These are phyloP conservation scores for Leptodactylus fallax DNA, from an alignment of 2,797 vertebrate species.

Conservation along the genomic window DNA sequence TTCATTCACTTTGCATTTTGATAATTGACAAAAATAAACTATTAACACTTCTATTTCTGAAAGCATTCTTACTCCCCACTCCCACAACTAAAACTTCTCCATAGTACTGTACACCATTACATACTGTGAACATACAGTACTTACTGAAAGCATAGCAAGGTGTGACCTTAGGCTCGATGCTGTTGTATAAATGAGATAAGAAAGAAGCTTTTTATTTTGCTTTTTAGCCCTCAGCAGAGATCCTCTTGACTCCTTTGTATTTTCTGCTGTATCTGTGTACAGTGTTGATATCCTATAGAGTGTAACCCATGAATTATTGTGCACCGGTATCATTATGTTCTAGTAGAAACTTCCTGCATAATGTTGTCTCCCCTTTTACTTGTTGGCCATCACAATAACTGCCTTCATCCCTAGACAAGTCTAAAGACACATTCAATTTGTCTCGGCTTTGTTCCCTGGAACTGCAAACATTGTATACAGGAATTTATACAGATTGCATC, in stretches of 20 bases:
- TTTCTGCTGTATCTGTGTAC: not conserved
- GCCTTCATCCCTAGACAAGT: not conserved
- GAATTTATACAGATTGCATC: constrained; percentile 18
- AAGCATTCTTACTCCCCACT: too few species aligned
- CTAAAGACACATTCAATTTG: constrained; percentile 21
- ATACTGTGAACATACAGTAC: too few species aligned
- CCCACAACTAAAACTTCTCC: too few species aligned
- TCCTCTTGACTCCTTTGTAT: not conserved
- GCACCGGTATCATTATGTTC: not conserved
- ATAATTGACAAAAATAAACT: too few species aligned
- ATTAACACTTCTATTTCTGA: too few species aligned
- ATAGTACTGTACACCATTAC: too few species aligned
- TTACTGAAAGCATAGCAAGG: too few species aligned
- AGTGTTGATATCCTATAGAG: not conserved
- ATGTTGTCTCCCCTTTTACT: not conserved
- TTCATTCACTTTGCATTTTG: too few species aligned
- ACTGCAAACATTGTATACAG: constrained; percentile 18
- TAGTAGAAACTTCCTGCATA: not conserved
- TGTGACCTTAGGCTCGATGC: too few species aligned
- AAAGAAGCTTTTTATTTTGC: not conserved
- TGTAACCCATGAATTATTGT: not conserved
- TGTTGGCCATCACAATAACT: not conserved
- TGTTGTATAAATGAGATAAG: not conserved
- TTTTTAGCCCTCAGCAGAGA: not conserved
- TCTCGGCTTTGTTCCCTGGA: constrained; percentile 13